Evolutionary conservation across 1,140 invertebrate genomes (phyloP), one percentile per base, ranked within the genome.

Genomic region (Rhizoglyphus robini): DNA sequence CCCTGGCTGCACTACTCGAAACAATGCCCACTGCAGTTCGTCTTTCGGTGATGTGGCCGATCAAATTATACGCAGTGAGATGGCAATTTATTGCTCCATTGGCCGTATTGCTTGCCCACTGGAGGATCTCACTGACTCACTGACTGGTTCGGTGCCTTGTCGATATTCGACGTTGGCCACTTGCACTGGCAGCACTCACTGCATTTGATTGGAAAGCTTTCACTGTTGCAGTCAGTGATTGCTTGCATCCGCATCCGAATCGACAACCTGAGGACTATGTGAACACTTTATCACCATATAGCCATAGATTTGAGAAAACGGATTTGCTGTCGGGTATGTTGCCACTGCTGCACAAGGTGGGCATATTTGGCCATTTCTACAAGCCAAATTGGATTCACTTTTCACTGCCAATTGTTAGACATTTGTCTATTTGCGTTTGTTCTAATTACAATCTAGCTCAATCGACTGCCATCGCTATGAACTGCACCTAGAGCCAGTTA

Each of bases 241-340:
- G 36, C 18, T 41, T 41, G 51, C 51, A 54, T 54, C 51, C 51
- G 51, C 51, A 54, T 54, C 51, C 23, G 8, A 8, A 11, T 25
- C 23, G 51, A 25, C 15, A 54, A 54, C 51, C 51, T 54, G 51
- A 54, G 20, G 31, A 32, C 20, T 27, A 20, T 54, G 51, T 23
- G 31, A 54, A 54, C 51, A 54, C 51, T 54, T 54, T 54, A 54
- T 11, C 20, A 23, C 51, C 51, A 25, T 11, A 27, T 20, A 25
- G 20, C 23, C 51, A 54, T 8, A 11, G 51, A 54, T 54, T 27
- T 32, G 51, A 54, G 51, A 32, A 54, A 54, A 54, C 51, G 51
- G 51, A 54, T 54, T 54, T 54, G 51, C 51, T 54, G 8, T 54
- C 51, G 51, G 51, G 51, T 54, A 54, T 54, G 51, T 54, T 25